Conservation (phyloP, 2,113 vertebrate genomes). For the Podiceps cristatus region DNA sequence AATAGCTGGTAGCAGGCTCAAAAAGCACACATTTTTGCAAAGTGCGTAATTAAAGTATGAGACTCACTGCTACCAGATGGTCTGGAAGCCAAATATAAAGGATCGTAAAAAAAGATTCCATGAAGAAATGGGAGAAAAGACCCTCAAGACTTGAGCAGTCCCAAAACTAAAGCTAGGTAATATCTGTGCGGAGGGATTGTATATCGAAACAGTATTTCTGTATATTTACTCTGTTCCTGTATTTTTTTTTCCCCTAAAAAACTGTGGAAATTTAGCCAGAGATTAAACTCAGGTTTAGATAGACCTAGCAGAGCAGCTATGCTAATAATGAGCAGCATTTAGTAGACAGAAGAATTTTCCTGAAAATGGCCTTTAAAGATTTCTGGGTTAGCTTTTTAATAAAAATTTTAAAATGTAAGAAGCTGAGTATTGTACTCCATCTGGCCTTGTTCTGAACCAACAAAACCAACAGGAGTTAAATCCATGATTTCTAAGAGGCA, state of each 20-base stretch:
- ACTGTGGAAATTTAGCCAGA: neutral
- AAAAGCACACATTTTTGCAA: neutral
- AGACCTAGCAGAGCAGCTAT: neutral
- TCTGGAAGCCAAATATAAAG: neutral
- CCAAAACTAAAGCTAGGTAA: neutral
- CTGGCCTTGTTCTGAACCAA: neutral
- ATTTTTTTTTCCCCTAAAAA: neutral
- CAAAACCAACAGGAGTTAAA: neutral
- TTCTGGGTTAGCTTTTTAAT: neutral
- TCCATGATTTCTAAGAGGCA: neutral
- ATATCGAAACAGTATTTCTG: neutral
- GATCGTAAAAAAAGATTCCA: neutral
- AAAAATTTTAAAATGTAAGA: neutral
- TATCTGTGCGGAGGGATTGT: neutral
- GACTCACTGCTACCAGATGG: neutral
- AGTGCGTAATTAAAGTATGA: neutral
- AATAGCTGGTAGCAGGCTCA: neutral
- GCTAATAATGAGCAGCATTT: neutral
- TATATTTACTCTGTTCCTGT: neutral
- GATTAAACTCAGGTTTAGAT: neutral
- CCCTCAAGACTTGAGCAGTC: neutral
- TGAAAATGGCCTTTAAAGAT: neutral
- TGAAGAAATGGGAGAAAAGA: neutral
- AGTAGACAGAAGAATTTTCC: neutral
- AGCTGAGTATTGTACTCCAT: neutral